Evolutionary conservation across 2,888 invertebrate genomes (phyloP).

Genomic region (Onchidella celtica): DNA sequence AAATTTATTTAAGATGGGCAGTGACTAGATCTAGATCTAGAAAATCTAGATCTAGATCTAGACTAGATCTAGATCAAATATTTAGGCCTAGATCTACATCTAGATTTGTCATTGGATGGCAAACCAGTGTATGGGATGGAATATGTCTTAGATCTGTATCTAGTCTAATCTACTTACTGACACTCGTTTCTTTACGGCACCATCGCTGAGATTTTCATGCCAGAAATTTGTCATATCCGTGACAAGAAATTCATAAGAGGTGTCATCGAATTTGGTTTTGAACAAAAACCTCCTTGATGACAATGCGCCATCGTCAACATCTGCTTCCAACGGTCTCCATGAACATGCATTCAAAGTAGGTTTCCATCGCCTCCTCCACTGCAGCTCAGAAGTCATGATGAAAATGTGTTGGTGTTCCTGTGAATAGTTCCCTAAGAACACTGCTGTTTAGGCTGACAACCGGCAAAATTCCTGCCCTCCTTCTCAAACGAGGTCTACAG

Average conservation of each 20-base stretch:
- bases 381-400: constrained; percentile 66
- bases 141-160: background rate
- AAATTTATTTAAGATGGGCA: background rate
- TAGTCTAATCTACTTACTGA: constrained; percentile 56
- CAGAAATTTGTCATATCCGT: constrained; percentile 69
- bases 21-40: background rate
- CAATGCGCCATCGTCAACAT: constrained; percentile 1
- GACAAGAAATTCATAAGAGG: constrained; percentile 68
- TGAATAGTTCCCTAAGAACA: no score
- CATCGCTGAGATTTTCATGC: constrained; percentile 66
- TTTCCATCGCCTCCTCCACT: constrained; percentile 73
- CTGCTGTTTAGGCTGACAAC: no score
- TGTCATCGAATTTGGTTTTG: constrained; percentile 65
- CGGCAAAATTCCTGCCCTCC: no score
- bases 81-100: no score
- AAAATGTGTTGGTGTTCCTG: no score
- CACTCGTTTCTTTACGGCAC: constrained; percentile 63
- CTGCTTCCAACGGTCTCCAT: constrained; percentile 66
- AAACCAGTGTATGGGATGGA: no score
- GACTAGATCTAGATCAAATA: background rate
- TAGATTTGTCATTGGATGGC: no score
- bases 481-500: no score
- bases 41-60: background rate
- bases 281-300: constrained; percentile 57
- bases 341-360: constrained; percentile 68